Base-by-base conservation (phyloP, 2,888 invertebrate species). In the Synanthedon myopaeformis region DNA sequence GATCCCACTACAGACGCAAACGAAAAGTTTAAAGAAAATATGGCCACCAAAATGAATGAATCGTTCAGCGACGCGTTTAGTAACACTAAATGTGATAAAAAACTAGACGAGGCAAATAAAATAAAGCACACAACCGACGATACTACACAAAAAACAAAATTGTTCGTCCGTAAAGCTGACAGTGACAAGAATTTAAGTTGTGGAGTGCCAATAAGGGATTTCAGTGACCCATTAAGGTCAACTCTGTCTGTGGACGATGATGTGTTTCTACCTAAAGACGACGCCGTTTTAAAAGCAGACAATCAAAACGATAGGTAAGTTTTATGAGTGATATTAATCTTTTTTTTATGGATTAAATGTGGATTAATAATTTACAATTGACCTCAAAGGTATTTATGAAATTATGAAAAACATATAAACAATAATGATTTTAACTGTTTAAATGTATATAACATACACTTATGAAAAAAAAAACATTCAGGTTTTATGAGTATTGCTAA, bases 211-310 rank as follows among this genome's bases (percentile, higher is more conserved):
- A 90, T 94, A 3, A 89, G 91, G 52, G 95, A 95, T 74, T 92
- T 92, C 61, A 94, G 94, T 57, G 97, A 97, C 84, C 97, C 97
- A 0, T 79, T 97, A 51, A 92, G 89, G 0, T 80, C 91, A 0
- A 81, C 82, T 77, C 79, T 76, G 58, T 82, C 67, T 11, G 80
- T 73, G 41, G 84, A 84, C 5, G 87, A 88, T 53, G 88, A 89
- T 1, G 88, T 87, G 12, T 85, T 88, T 49, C 59, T 88, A 23
- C 82, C 88, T 0, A 82, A 82, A 28, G 83, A 83, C 53, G 83
- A 83, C 52, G 76, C 74, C 0, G 69, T 68, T 49, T 58, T 87
- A 52, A 76, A 79, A 54, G 80, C 83, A 14, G 87, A 88, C 58
- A 72, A 72, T 59, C 78, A 83, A 42, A 78, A 66, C 41, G 86